Evolutionary conservation across 2,113 vertebrate genomes (phyloP).

Genomic region (Oreochromis spilurus): DNA sequence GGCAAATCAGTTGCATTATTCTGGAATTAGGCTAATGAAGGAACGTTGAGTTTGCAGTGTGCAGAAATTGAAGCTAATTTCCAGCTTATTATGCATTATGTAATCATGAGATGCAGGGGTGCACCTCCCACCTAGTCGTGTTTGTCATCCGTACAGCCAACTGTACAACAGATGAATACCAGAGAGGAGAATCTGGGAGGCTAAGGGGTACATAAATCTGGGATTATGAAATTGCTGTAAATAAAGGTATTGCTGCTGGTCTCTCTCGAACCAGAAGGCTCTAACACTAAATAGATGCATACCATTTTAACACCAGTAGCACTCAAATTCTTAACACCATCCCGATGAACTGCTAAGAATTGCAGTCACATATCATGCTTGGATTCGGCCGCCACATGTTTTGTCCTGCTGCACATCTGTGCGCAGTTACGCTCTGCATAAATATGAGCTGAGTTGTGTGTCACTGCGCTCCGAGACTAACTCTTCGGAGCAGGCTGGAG

Average conservation of each 20-base stretch:
- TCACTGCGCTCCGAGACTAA: neutral
- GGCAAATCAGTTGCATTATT: conserved; percentile 17
- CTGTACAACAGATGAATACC: neutral
- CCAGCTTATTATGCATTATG: conserved; percentile 16
- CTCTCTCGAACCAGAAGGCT: neutral
- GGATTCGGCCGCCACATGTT: conserved; percentile 1
- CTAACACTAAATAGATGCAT: neutral
- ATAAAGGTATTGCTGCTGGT: neutral
- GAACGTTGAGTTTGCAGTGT: neutral
- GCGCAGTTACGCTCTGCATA: neutral
- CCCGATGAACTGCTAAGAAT: neutral
- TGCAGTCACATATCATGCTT: neutral
- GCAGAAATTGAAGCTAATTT: neutral
- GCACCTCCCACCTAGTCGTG: neutral
- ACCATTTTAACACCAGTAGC: neutral
- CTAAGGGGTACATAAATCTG: neutral
- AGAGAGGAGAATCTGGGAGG: neutral
- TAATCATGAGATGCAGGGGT: neutral
- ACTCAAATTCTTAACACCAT: neutral
- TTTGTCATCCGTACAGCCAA: neutral
- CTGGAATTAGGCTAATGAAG: conserved; percentile 35
- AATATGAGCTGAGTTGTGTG: neutral
- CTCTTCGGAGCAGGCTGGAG: neutral
- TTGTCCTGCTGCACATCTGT: conserved; percentile 18
- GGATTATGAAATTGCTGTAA: neutral